Conservation (phyloP, 2,797 vertebrate genomes). For the Hydrocynus forskahlii region DNA sequence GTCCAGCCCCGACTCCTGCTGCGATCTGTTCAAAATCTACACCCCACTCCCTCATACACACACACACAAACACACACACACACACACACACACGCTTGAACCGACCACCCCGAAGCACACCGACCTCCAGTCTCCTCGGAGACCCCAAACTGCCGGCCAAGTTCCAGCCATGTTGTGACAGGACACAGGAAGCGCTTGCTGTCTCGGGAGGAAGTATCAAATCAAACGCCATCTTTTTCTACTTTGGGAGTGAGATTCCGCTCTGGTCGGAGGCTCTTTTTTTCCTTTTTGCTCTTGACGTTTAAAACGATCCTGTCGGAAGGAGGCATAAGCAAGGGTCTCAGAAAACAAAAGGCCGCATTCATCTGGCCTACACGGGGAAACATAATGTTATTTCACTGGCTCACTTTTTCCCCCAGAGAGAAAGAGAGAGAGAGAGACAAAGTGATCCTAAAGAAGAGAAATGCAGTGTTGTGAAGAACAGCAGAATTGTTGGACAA, state of each 20-base stretch:
- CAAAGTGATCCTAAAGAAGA: slow-evolving; percentile 32
- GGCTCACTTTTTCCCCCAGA: slow-evolving; percentile 61
- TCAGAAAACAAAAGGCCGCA: slow-evolving; percentile 63
- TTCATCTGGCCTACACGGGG: slow-evolving; percentile 57
- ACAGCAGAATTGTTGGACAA: neutral
- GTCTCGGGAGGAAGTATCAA: slow-evolving; percentile 80
- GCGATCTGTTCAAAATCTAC: slow-evolving; percentile 65
- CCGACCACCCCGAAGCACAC: slow-evolving; percentile 74
- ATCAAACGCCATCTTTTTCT: slow-evolving; percentile 72
- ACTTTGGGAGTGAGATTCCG: slow-evolving; percentile 64
- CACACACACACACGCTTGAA: slow-evolving; percentile 26
- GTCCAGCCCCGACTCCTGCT: slow-evolving; percentile 63
- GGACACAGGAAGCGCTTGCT: slow-evolving; percentile 72
- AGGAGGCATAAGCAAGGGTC: slow-evolving; percentile 37
- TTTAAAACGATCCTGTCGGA: slow-evolving; percentile 59
- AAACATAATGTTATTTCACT: slow-evolving; percentile 63
- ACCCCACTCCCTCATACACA: slow-evolving; percentile 40
- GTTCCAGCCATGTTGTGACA: slow-evolving; percentile 74
- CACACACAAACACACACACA: slow-evolving; percentile 35
- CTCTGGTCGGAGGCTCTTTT: slow-evolving; percentile 50
- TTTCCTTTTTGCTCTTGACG: slow-evolving; percentile 19
- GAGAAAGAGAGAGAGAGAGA: slow-evolving; percentile 54
- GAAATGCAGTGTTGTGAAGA: neutral
- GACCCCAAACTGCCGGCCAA: slow-evolving; percentile 67
- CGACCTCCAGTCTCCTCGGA: slow-evolving; percentile 60